These are phyloP conservation scores for Caenorhabditis sp. DNA, from an alignment of 2,888 invertebrate species.

Conservation along the genomic window DNA sequence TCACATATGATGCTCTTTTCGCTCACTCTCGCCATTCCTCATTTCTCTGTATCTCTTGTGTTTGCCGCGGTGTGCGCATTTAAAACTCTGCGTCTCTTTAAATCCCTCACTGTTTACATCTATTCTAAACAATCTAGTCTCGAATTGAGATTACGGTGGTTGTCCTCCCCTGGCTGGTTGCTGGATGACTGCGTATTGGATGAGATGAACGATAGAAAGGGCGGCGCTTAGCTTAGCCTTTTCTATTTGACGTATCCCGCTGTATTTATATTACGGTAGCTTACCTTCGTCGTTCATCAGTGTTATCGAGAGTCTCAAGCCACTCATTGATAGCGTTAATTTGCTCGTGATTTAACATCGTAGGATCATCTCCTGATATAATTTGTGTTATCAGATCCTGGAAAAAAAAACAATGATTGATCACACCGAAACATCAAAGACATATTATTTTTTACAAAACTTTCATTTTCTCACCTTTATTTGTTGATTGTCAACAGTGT, in stretches of 20 bases:
- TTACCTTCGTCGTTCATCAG: conserved; percentile 57
- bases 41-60: neutral
- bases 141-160: conserved; percentile 29
- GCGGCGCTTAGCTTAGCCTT: too few species aligned
- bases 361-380: conserved; percentile 58
- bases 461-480: conserved; percentile 49
- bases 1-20: too few species aligned
- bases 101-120: conserved; percentile 1
- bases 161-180: conserved; percentile 1
- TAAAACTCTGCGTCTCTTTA: neutral
- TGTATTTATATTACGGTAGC: conserved; percentile 29
- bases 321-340: conserved; percentile 68
- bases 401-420: conserved; percentile 18
- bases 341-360: conserved; percentile 58
- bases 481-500: conserved; percentile 61
- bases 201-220: neutral
- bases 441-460: neutral
- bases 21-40: neutral
- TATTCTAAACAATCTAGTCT: neutral
- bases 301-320: conserved; percentile 62
- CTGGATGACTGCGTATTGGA: neutral
- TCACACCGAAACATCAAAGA: neutral
- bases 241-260: neutral
- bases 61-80: neutral
- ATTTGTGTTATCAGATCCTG: conserved; percentile 66